Evolutionary conservation across 2,113 vertebrate genomes (phyloP).

Genomic region (Emydocephalus ijimae): DNA sequence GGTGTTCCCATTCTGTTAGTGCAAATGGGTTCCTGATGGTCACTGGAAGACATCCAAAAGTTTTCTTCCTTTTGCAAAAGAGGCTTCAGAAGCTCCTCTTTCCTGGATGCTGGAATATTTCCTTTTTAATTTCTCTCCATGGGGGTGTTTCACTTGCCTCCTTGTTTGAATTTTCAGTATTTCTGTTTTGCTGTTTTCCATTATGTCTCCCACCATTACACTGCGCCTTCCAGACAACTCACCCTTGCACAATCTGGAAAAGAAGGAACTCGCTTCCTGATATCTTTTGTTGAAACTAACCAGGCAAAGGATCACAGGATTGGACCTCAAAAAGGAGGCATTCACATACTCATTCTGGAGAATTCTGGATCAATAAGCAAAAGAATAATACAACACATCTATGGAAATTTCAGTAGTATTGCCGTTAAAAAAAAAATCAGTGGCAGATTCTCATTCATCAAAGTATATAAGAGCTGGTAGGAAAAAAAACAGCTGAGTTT

Average conservation of each 20-base stretch:
- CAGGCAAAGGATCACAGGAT: not conserved
- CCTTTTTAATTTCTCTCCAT: not conserved
- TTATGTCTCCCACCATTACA: not conserved
- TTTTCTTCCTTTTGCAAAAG: not conserved
- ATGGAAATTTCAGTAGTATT: not conserved
- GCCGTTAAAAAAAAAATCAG: not conserved
- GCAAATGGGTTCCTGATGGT: not conserved
- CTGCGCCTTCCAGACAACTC: not conserved
- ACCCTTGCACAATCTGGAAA: not conserved
- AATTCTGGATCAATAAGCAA: not conserved
- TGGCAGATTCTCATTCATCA: not conserved
- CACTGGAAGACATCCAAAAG: not conserved
- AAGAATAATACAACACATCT: not conserved
- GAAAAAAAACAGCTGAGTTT: not conserved
- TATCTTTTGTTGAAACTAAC: not conserved
- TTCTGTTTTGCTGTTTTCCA: not conserved
- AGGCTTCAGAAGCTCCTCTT: not conserved
- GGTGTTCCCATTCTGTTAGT: not conserved
- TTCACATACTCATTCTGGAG: not conserved
- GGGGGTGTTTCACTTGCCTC: not conserved
- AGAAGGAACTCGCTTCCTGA: not conserved
- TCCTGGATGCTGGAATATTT: not conserved
- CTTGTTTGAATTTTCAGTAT: not conserved
- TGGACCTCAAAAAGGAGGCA: not conserved
- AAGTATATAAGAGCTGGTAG: not conserved